Evolutionary conservation across 2,888 invertebrate species (phyloP), one percentile per base, ranked within the genome.

Genomic region (Protophormia terraenovae): DNA sequence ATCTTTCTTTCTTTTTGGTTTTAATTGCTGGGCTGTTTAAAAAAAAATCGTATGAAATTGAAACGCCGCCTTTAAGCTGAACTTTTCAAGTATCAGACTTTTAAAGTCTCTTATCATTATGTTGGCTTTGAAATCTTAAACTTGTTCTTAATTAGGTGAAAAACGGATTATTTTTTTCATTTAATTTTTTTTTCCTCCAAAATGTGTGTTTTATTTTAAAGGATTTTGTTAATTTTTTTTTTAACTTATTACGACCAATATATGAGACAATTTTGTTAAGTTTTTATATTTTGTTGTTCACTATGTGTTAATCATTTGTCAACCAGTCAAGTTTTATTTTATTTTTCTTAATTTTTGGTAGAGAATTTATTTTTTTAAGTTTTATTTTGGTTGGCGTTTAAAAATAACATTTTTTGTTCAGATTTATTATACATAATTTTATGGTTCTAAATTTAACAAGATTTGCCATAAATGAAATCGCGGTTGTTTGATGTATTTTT

Each of bases 91-190:
- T 73, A 80, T 75, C 77, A 73, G 72, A 67, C 79, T 55, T 83
- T 58, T 80, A 64, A 83, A 64, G 86, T 80, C 73, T 72, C 60
- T 86, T 83, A 83, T 86, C 85, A 82, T 79, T 85, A 82, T 47
- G 75, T 53, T 85, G 85, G 73, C 75, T 85, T 85, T 82, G 85
- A 83, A 80, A 73, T 78, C 83, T 85, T 84, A 86, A 87, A 88
- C 87, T 87, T 84, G 87, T 87, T 86, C 87, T 84, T 88, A 88
- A 88, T 88, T 88, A 87, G 87, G 86, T 87, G 87, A 87, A 87
- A 85, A 86, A 86, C 86, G 82, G 84, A 82, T 87, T 87, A 86
- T 71, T 64, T 27, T 62, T 53, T 50, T 47, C 58, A n/a, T 45
- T 32, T 50, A 27, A 60, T 24, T 67, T 27, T 47, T 32, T 45